Conservation (phyloP, 2,888 invertebrate genomes). For the Amphimallon solstitiale region DNA sequence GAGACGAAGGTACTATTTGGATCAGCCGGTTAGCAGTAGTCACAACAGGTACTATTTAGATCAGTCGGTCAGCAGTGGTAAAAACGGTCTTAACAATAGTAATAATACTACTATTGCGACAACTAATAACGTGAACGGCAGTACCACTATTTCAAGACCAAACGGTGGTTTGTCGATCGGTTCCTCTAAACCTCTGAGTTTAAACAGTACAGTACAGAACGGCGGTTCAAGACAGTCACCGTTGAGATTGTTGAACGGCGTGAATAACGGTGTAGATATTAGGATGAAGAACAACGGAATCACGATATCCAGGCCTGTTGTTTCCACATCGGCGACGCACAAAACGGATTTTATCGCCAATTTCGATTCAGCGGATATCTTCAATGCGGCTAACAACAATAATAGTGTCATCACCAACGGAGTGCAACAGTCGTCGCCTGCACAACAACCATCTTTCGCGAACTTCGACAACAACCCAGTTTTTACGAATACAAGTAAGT, state of each 20-base stretch:
- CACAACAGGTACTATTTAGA: neutral
- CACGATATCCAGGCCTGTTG: conserved; percentile 23
- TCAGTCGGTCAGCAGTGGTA: neutral
- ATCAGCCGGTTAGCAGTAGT: conserved; percentile 45
- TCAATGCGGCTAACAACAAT: conserved; percentile 65
- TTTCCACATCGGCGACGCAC: conserved; percentile 4
- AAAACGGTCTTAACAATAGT: neutral
- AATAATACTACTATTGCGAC: neutral
- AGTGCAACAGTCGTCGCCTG: conserved; percentile 22
- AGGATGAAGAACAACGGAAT: conserved; percentile 25
- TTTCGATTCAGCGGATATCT: conserved; percentile 77
- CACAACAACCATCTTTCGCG: conserved; percentile 66
- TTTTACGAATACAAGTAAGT: conserved; percentile 69
- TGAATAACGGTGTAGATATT: conserved; percentile 16
- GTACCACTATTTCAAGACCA: conserved; percentile 23
- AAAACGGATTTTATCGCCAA: conserved; percentile 70
- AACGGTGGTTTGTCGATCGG: conserved; percentile 39
- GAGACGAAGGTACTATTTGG: conserved; percentile 77
- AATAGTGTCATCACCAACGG: conserved; percentile 36
- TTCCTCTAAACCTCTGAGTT: conserved; percentile 48
- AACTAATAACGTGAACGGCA: neutral
- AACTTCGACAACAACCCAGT: conserved; percentile 79
- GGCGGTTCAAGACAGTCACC: conserved; percentile 1
- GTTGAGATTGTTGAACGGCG: neutral
- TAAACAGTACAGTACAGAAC: conserved; percentile 47